phyloP scores from a whole-genome alignment of 2,888 invertebrate species.

The Melikaiella ostensackeni region DNA sequence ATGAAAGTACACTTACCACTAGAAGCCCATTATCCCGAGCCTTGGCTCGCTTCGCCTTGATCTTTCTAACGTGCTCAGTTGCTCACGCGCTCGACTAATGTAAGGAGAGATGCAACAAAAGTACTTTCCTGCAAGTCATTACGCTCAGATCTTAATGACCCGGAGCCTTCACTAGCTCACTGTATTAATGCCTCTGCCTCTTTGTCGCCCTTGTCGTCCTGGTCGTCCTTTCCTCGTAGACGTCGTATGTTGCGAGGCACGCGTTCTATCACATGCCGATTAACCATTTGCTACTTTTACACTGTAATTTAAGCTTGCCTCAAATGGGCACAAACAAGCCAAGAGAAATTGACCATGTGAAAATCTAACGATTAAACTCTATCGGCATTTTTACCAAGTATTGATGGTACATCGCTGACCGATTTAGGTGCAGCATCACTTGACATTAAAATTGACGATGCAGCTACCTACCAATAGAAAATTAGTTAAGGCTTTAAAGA shows the following conservation, averaged over 20 bases:
- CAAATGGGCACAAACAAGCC: constrained; percentile 35
- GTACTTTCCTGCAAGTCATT: constrained; percentile 51
- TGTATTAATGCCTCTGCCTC: background rate
- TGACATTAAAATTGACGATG: constrained; percentile 7
- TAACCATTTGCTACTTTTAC: constrained; percentile 10
- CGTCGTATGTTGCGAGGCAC: constrained; percentile 8
- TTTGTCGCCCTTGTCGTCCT: constrained; percentile 3
- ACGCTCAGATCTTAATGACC: constrained; percentile 52
- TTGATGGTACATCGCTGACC: constrained; percentile 20
- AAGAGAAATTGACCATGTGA: constrained; percentile 22
- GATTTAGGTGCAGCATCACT: constrained; percentile 21
- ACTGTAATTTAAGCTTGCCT: constrained; percentile 2
- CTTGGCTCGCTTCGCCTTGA: constrained; percentile 48
- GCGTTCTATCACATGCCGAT: constrained; percentile 14
- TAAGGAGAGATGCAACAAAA: constrained; percentile 50
- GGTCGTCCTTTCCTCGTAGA: background rate
- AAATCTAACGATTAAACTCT: constrained; percentile 35
- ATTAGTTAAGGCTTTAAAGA: background rate
- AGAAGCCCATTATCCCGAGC: constrained; percentile 50
- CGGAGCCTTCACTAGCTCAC: constrained; percentile 1
- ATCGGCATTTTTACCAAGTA: constrained; percentile 9
- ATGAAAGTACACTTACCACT: constrained; percentile 53
- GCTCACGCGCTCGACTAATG: constrained; percentile 35
- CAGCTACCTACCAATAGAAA: background rate
- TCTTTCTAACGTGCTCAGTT: constrained; percentile 45